Percentiles rank a stretch among this genome's conserved stretches.
Conservation (phyloP, 2,888 invertebrate species). For the Drosophila anomelani region DNA sequence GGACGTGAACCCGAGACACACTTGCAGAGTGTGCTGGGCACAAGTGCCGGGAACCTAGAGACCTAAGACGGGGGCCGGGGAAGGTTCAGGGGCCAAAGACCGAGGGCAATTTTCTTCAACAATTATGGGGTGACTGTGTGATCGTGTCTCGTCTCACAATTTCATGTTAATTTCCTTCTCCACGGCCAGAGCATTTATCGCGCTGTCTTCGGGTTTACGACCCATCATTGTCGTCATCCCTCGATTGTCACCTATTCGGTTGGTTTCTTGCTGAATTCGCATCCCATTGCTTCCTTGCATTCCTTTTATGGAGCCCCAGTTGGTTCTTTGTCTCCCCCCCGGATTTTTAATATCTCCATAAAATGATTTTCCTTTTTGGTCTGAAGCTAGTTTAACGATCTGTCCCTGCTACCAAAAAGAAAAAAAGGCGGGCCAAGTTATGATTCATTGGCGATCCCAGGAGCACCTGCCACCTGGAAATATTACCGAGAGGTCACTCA, state of each 20-base stretch:
- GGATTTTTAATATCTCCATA: conserved; percentile 64
- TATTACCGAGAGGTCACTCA: conserved; percentile 3
- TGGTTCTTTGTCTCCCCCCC: conserved; percentile 14
- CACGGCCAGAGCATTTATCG: conserved; percentile 64
- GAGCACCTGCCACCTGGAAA: conserved; percentile 42
- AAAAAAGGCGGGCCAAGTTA: conserved; percentile 22
- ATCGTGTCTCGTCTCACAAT: conserved; percentile 59
- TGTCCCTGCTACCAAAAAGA: conserved; percentile 48
- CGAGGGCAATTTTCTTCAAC: conserved; percentile 41
- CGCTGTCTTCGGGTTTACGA: conserved; percentile 70
- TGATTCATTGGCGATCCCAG: conserved; percentile 44
- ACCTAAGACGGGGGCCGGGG: conserved; percentile 5
- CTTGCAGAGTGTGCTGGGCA: conserved; percentile 79
- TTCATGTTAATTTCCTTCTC: conserved; percentile 73
- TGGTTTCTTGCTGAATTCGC: conserved; percentile 38
- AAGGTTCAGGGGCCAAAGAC: conserved; percentile 11
- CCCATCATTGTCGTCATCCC: conserved; percentile 47
- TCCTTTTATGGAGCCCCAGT: conserved; percentile 32
- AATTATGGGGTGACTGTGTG: conserved; percentile 54
- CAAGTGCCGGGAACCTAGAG: conserved; percentile 56
- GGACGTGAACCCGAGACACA: conserved; percentile 56
- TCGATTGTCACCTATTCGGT: conserved; percentile 68
- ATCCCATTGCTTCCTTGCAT: conserved; percentile 48
- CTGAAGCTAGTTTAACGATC: conserved; percentile 57
- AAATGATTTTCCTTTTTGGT: conserved; percentile 61